Conservation (phyloP, 2,113 vertebrate species). For the Anhinga anhinga region DNA sequence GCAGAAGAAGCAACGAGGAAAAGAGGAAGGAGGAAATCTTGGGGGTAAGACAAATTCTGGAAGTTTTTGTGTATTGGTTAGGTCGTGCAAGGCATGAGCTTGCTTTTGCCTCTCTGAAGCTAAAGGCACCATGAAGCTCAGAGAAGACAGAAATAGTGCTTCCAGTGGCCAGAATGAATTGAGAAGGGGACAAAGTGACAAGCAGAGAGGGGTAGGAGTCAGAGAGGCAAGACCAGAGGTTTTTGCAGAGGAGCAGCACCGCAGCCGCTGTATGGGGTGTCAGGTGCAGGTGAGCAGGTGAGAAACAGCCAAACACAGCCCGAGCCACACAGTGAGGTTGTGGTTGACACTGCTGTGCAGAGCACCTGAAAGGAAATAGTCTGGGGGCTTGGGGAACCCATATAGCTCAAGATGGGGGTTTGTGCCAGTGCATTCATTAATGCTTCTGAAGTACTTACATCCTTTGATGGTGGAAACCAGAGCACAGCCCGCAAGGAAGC, state of each 20-base stretch:
- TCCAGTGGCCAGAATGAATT: neutral
- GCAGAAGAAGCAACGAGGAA: neutral
- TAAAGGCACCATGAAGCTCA: neutral
- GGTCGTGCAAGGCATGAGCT: rapidly evolving
- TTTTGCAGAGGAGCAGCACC: neutral
- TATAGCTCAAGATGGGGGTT: rapidly evolving
- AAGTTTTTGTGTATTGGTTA: neutral
- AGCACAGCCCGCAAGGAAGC: neutral
- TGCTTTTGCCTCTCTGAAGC: neutral
- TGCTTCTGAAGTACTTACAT: neutral
- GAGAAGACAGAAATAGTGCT: neutral
- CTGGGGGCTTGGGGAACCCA: neutral
- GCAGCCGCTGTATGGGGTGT: rapidly evolving
- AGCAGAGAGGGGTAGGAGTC: neutral
- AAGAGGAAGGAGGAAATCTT: neutral
- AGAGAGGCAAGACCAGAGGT: neutral
- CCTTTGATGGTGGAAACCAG: neutral
- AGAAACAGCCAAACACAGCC: neutral
- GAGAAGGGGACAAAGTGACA: neutral
- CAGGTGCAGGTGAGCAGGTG: rapidly evolving
- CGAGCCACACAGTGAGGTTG: rapidly evolving
- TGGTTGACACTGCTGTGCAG: rapidly evolving
- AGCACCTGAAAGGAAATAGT: rapidly evolving
- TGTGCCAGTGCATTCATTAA: neutral
- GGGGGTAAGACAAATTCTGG: neutral